These are phyloP conservation scores for Hystrix cristata DNA, from an alignment of 2,113 vertebrate genomes.

Conservation along the genomic window DNA sequence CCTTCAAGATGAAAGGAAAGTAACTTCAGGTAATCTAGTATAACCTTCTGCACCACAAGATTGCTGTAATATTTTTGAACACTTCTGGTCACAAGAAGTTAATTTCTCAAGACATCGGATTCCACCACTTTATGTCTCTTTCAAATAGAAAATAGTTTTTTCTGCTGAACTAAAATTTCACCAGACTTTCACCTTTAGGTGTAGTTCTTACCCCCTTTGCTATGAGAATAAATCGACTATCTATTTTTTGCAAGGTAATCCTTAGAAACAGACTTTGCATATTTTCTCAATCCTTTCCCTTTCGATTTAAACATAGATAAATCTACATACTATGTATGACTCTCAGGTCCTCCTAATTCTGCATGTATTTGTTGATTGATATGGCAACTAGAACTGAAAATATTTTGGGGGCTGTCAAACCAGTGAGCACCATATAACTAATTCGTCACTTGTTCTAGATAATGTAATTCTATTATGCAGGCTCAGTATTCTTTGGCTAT, in stretches of 20 bases:
- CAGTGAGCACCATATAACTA: neutral
- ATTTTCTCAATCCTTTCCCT: neutral
- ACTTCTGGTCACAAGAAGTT: neutral
- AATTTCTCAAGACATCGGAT: neutral
- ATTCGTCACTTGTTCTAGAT: neutral
- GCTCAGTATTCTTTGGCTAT: neutral
- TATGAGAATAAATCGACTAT: neutral
- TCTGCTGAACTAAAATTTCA: neutral
- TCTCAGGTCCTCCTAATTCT: neutral
- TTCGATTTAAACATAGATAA: neutral
- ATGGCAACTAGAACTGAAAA: constrained; percentile 11
- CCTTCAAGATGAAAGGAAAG: neutral
- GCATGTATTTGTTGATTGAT: neutral
- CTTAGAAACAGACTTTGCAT: neutral
- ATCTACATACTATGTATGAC: neutral
- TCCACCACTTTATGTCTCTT: neutral
- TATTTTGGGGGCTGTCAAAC: neutral
- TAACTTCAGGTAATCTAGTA: neutral
- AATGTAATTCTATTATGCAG: neutral
- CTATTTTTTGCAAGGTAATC: neutral
- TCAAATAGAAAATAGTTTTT: neutral
- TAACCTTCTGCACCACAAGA: neutral
- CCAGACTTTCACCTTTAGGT: neutral
- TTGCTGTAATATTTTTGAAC: neutral
- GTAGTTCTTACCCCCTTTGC: neutral